These are phyloP conservation scores for Eulacestoma nigropectus DNA, from an alignment of 2,113 vertebrate genomes.

Conservation along the genomic window DNA sequence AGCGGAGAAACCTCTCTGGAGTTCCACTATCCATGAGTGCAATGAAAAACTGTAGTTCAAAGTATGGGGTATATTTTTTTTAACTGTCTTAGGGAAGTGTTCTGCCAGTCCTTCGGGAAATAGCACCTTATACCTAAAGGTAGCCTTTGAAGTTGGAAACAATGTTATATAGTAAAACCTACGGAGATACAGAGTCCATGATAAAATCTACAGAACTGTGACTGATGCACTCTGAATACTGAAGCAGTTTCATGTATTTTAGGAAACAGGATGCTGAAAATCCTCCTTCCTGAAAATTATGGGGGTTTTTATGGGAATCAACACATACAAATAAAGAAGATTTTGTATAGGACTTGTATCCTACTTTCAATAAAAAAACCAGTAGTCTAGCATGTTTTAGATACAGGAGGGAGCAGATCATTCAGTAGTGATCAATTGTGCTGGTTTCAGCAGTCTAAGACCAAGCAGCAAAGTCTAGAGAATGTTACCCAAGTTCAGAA, in stretches of 20 bases:
- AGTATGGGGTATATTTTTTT: not conserved
- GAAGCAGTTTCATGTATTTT: not conserved
- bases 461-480: not conserved
- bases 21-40: not conserved
- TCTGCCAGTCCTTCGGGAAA: not conserved
- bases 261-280: not conserved
- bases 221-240: not conserved
- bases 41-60: not conserved
- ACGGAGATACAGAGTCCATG: not conserved
- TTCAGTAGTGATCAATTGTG: accelerated
- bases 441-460: not conserved
- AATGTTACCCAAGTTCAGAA: not conserved
- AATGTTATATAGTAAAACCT: not conserved
- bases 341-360: not conserved
- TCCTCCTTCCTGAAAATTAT: not conserved
- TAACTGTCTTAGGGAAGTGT: not conserved
- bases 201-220: not conserved
- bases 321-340: not conserved
- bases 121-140: not conserved
- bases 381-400: not conserved
- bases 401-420: not conserved
- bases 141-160: not conserved
- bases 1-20: not conserved
- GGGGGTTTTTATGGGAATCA: not conserved
- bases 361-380: not conserved